These are phyloP conservation scores for Petrosia ficiformis DNA, from an alignment of 37 sponge, comb jelly and placozoan species.

Conservation along the genomic window DNA sequence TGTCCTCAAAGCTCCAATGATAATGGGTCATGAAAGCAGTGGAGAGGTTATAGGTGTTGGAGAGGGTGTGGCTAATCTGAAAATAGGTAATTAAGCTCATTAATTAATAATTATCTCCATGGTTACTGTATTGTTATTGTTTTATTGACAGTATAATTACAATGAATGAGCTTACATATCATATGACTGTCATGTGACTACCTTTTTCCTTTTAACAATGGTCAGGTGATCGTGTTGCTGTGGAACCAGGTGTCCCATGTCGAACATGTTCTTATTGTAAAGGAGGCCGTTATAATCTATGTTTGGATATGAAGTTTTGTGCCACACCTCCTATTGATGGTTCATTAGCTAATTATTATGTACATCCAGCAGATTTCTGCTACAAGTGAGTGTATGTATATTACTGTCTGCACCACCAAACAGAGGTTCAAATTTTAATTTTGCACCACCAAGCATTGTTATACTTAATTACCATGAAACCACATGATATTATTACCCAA, in stretches of 20 bases:
- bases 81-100: too few relatives aligned
- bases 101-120: too few relatives aligned
- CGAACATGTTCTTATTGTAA: constrained; percentile 77
- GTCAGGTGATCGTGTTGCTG: constrained; percentile 90
- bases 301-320: constrained; percentile 93
- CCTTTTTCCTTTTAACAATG: not conserved
- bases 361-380: constrained; percentile 92
- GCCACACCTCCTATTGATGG: constrained; percentile 96
- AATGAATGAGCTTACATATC: too few relatives aligned
- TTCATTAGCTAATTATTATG: constrained; percentile 78
- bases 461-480: too few relatives aligned
- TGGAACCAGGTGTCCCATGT: constrained; percentile 96
- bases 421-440: too few relatives aligned
- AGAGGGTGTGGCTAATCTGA: constrained; percentile 79
- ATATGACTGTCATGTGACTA: too few relatives aligned
- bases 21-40: constrained; percentile 93
- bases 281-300: constrained; percentile 91
- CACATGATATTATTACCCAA: too few relatives aligned
- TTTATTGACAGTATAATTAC: too few relatives aligned
- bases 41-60: constrained; percentile 79
- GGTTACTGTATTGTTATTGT: too few relatives aligned
- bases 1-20: constrained; percentile 83
- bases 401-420: too few relatives aligned
- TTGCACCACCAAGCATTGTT: too few relatives aligned
- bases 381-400: too few relatives aligned